Percentiles rank a stretch among this genome's conserved stretches.
Evolutionary conservation across 1,140 invertebrate genomes (phyloP).

Genomic region (Drosophila burlai): DNA sequence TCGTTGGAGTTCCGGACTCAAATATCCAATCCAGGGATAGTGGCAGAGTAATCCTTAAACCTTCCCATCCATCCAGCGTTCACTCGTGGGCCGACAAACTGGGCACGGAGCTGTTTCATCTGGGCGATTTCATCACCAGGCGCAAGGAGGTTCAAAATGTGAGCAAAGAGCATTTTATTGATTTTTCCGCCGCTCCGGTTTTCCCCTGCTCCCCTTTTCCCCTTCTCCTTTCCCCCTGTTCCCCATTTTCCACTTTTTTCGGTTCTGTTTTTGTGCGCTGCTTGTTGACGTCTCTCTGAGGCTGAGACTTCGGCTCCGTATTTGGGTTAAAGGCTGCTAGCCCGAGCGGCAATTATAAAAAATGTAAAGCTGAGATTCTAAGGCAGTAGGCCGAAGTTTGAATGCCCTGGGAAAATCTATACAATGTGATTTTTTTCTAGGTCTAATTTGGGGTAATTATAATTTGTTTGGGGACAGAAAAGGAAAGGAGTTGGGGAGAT

Average conservation of each 20-base stretch:
- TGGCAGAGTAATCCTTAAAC: slow-evolving; percentile 1
- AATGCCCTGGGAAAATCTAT: slow-evolving; percentile 18
- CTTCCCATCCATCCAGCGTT: slow-evolving; percentile 86
- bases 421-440: neutral
- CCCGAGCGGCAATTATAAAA: slow-evolving; percentile 65
- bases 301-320: slow-evolving; percentile 51
- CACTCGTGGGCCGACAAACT: slow-evolving; percentile 90
- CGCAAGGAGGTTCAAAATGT: slow-evolving; percentile 90
- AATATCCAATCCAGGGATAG: neutral
- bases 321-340: slow-evolving; percentile 76
- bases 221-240: neutral
- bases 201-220: neutral
- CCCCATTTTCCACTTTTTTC: slow-evolving; percentile 10
- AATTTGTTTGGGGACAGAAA: slow-evolving; percentile 2
- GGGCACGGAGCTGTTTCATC: slow-evolving; percentile 89
- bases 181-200: slow-evolving; percentile 65
- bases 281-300: slow-evolving; percentile 64
- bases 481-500: neutral
- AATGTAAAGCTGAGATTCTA: slow-evolving; percentile 46
- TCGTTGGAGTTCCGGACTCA: too few species aligned
- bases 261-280: slow-evolving; percentile 46
- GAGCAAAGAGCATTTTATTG: slow-evolving; percentile 76
- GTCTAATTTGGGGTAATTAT: slow-evolving; percentile 4
- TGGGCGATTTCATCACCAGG: slow-evolving; percentile 90
- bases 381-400: slow-evolving; percentile 25